Conservation (phyloP, 2,113 vertebrate species). For the Cyanocitta stelleri region DNA sequence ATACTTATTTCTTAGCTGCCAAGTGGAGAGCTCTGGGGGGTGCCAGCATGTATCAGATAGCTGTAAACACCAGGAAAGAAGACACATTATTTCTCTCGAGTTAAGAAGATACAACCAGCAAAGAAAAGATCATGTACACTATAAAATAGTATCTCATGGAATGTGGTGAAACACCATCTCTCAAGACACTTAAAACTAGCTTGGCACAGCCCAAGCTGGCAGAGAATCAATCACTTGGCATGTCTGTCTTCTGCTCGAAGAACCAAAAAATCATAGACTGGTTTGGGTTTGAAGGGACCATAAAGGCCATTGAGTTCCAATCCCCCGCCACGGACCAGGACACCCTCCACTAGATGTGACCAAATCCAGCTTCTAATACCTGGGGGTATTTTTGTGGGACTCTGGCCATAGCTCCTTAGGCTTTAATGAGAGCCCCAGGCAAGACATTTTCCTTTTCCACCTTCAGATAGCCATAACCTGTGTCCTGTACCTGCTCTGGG, state of each 20-base stretch:
- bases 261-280: not conserved
- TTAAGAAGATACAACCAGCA: not conserved
- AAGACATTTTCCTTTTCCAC: not conserved
- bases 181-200: not conserved
- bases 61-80: conserved; percentile 20
- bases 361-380: not conserved
- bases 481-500: not conserved
- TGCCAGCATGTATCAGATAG: conserved; percentile 5
- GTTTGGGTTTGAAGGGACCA: not conserved
- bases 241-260: not conserved
- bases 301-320: not conserved
- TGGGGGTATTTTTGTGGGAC: not conserved
- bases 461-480: not conserved
- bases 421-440: not conserved
- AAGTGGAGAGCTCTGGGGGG: not conserved
- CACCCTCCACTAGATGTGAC: not conserved
- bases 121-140: not conserved
- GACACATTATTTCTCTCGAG: not conserved
- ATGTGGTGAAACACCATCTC: conserved; percentile 3
- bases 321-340: not conserved
- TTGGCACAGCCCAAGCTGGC: not conserved
- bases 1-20: not conserved
- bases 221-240: not conserved
- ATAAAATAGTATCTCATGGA: not conserved
- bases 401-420: not conserved